Evolutionary conservation across 2,888 invertebrate genomes (phyloP).

Genomic region (Apotomis turbidana): DNA sequence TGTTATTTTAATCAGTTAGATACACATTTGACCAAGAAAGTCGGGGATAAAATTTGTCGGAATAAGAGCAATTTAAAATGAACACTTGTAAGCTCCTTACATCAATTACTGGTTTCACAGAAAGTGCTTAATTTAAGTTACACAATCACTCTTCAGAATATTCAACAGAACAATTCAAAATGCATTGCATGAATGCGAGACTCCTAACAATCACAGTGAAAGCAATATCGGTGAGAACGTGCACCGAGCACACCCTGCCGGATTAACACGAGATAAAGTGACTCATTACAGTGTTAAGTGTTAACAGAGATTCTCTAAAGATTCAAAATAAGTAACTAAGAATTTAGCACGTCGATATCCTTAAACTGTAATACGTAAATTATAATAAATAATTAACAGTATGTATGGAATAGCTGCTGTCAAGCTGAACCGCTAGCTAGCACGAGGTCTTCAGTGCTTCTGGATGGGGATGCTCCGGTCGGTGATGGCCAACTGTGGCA

Average conservation of each 20-base stretch:
- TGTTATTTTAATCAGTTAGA: constrained; percentile 48
- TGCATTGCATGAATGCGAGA: constrained; percentile 65
- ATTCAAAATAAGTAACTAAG: constrained; percentile 75
- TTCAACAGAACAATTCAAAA: constrained; percentile 62
- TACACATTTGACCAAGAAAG: constrained; percentile 29
- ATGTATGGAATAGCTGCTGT: constrained; percentile 80
- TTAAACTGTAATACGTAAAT: constrained; percentile 76
- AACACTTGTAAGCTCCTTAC: constrained; percentile 68
- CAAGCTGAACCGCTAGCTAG: constrained; percentile 56
- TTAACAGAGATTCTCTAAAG: constrained; percentile 79
- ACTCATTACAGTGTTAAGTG: constrained; percentile 58
- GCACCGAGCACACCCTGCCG: constrained; percentile 56
- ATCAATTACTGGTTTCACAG: constrained; percentile 29
- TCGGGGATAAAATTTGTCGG: constrained; percentile 9
- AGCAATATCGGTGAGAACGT: constrained; percentile 63
- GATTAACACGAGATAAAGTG: constrained; percentile 60
- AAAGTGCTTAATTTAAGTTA: constrained; percentile 37
- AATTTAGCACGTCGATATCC: constrained; percentile 67
- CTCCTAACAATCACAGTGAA: constrained; percentile 68
- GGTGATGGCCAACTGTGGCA: constrained; percentile 92
- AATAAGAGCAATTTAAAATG: constrained; percentile 49
- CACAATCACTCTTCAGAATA: constrained; percentile 46
- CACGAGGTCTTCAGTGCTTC: constrained; percentile 70
- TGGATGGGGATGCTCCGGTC: constrained; percentile 94
- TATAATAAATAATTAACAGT: constrained; percentile 82